These are phyloP conservation scores for Crotophaga sulcirostris DNA, from an alignment of 2,113 vertebrate genomes.

Conservation along the genomic window DNA sequence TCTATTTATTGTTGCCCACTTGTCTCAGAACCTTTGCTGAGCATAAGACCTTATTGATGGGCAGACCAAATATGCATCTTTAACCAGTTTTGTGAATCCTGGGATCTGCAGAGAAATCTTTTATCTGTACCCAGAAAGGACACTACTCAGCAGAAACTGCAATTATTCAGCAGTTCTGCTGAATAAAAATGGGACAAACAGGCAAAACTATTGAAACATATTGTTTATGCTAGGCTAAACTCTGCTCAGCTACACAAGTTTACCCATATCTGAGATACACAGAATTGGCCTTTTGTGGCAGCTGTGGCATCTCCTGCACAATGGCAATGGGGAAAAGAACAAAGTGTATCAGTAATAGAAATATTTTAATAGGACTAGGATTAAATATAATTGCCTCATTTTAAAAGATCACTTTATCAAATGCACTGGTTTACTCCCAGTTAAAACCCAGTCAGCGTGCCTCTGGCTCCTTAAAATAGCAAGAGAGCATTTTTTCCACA, in stretches of 20 bases:
- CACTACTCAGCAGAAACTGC: neutral
- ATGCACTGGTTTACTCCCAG: neutral
- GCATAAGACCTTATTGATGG: neutral
- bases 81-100: neutral
- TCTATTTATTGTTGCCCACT: neutral
- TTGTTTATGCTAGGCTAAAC: neutral
- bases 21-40: neutral
- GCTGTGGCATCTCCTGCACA: neutral
- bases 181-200: neutral
- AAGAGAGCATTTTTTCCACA: neutral
- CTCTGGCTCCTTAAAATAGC: neutral
- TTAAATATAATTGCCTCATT: constrained; percentile 9
- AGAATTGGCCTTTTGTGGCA: neutral
- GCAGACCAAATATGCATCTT: neutral
- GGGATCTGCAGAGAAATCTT: neutral
- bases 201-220: neutral
- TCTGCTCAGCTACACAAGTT: neutral
- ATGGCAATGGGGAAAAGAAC: neutral
- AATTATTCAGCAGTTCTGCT: neutral
- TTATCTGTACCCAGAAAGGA: neutral
- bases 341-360: neutral
- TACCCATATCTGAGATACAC: neutral
- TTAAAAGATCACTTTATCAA: neutral
- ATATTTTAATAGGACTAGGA: neutral
- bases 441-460: neutral